These are phyloP conservation scores for Oryzias celebensis DNA, from an alignment of 2,113 vertebrate genomes.

Conservation along the genomic window DNA sequence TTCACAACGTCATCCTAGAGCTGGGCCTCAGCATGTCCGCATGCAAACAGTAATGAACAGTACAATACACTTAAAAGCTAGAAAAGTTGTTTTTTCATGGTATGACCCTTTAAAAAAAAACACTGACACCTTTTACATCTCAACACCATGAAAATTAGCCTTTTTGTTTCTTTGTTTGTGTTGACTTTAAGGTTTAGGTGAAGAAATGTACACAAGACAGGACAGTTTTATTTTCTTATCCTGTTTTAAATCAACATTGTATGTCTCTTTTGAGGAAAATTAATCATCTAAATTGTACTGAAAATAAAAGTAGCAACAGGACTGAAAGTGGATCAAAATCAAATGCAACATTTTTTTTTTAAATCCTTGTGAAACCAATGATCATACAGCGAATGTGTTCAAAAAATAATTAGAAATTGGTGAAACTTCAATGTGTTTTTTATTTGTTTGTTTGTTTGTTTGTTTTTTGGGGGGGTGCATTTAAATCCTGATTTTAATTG, in stretches of 20 bases:
- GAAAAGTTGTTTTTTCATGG: no score
- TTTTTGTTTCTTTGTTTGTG: conserved; percentile 33
- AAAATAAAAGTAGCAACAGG: not conserved
- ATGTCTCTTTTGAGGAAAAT: not conserved
- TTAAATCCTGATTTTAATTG: conserved; percentile 19
- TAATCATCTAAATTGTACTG: no score
- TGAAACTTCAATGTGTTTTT: conserved; percentile 29
- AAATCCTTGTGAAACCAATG: not conserved
- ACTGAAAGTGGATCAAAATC: not conserved
- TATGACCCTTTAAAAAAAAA: not conserved
- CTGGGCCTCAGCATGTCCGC: no score
- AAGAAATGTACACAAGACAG: not conserved
- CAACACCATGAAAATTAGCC: conserved; percentile 37
- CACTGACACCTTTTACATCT: conserved; percentile 25
- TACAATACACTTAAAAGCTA: no score
- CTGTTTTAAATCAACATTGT: conserved; percentile 6
- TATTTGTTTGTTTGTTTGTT: not conserved
- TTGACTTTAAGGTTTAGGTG: conserved; percentile 12
- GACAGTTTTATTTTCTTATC: conserved; percentile 18
- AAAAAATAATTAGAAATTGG: conserved; percentile 21
- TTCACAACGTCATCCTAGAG: no score
- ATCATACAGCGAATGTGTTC: conserved; percentile 25
- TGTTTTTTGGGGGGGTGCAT: conserved; percentile 7
- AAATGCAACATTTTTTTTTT: no score
- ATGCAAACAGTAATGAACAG: no score